These are phyloP conservation scores for Cheilosia urbana DNA, from an alignment of 2,888 invertebrate genomes.

Conservation along the genomic window DNA sequence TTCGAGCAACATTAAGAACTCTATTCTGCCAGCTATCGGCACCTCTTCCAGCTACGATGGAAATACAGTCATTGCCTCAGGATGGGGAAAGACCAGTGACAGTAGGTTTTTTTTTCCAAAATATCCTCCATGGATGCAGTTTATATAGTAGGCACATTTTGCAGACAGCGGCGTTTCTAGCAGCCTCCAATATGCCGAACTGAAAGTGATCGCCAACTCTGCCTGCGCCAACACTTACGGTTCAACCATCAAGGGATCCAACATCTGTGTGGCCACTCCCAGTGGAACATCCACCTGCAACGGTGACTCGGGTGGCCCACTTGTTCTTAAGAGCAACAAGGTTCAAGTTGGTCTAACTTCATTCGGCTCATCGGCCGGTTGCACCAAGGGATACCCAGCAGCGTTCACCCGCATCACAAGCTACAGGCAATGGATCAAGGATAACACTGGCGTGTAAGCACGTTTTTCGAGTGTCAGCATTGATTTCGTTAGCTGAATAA, in stretches of 20 bases:
- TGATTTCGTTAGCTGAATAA: background rate
- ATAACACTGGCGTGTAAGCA: constrained; percentile 74
- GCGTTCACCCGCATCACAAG: constrained; percentile 79
- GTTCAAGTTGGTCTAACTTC: constrained; percentile 33
- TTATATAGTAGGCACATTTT: background rate
- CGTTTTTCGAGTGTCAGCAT: background rate
- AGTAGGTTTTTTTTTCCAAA: constrained; percentile 13
- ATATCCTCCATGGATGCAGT: background rate
- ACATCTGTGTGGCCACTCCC: constrained; percentile 68
- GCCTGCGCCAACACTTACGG: constrained; percentile 73
- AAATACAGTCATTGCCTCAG: background rate
- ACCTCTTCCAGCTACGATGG: background rate
- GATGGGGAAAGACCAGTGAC: constrained; percentile 27
- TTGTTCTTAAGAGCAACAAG: constrained; percentile 7
- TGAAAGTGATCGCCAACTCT: constrained; percentile 77
- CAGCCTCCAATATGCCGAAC: constrained; percentile 77
- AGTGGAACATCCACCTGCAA: constrained; percentile 77
- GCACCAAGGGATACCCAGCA: constrained; percentile 20
- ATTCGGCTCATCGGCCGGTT: constrained; percentile 20
- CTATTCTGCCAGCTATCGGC: constrained; percentile 29
- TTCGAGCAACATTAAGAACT: constrained; percentile 51
- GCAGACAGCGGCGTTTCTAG: constrained; percentile 66
- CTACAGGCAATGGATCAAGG: constrained; percentile 79
- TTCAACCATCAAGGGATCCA: constrained; percentile 42
- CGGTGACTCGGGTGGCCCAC: constrained; percentile 56